A percentile compares a stretch with the other conserved stretches of the same genome.
phyloP scores from a whole-genome alignment of 2,797 vertebrate species.

The Oceanodroma leucorhoa region DNA sequence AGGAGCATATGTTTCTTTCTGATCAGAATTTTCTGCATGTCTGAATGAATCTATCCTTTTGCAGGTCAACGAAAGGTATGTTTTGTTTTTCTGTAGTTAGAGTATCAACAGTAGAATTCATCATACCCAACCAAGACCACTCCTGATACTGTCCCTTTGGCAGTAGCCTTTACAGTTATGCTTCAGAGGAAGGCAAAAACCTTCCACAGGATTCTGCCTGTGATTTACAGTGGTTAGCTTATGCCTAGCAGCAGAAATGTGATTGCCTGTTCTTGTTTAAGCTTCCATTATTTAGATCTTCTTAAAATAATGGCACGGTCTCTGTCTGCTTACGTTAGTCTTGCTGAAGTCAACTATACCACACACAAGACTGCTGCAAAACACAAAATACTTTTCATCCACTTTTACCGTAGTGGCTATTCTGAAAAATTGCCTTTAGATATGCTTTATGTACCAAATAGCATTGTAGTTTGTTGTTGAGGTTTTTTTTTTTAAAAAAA shows the following conservation, averaged over 20 bases:
- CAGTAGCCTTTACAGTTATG: not conserved
- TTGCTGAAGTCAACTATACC: not conserved
- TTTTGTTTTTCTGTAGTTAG: slow-evolving; percentile 15
- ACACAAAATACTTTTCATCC: not conserved
- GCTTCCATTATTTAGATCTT: not conserved
- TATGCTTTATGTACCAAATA: not conserved
- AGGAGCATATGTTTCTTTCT: slow-evolving; percentile 23
- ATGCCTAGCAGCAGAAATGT: slow-evolving; percentile 19
- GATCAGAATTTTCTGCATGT: slow-evolving; percentile 57
- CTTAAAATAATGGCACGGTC: slow-evolving; percentile 12
- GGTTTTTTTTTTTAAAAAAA: not conserved
- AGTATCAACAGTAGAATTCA: not conserved
- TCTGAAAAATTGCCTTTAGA: not conserved
- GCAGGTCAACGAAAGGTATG: slow-evolving; percentile 42
- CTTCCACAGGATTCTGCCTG: not conserved
- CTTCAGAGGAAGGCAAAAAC: slow-evolving; percentile 14
- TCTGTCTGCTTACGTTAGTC: not conserved
- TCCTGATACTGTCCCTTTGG: not conserved
- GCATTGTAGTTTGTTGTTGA: not conserved
- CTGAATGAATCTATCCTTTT: slow-evolving; percentile 50
- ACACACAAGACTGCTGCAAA: not conserved
- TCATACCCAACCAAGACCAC: not conserved
- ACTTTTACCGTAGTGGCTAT: not conserved
- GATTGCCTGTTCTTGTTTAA: slow-evolving; percentile 16
- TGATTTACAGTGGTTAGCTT: not conserved